A percentile compares a stretch with the other conserved stretches of the same genome.
Conservation (phyloP, 1,140 invertebrate species). For the Trissolcus basalis region DNA sequence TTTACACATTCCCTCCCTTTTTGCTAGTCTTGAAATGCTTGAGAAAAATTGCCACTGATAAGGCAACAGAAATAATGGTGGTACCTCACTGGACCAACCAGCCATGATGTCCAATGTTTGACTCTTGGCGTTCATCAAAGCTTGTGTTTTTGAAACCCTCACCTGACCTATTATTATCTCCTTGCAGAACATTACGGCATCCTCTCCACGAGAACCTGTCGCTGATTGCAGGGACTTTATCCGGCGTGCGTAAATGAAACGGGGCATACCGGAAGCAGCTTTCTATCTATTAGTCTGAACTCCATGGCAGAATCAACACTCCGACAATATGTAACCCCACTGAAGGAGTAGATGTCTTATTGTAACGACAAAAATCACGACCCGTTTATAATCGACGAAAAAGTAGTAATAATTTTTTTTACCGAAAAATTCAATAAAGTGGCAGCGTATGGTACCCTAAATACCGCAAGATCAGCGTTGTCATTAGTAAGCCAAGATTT, state of each 20-base stretch:
- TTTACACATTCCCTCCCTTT: slow-evolving; percentile 63
- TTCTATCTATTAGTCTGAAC: slow-evolving; percentile 13
- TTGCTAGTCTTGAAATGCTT: slow-evolving; percentile 50
- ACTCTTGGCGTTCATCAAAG: neutral
- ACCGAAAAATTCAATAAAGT: slow-evolving; percentile 9
- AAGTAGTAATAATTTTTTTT: slow-evolving; percentile 15
- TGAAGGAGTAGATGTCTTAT: slow-evolving; percentile 25
- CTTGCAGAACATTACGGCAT: slow-evolving; percentile 15
- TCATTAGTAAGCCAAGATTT: slow-evolving; percentile 4
- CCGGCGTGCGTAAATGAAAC: slow-evolving; percentile 23
- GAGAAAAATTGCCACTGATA: slow-evolving; percentile 45
- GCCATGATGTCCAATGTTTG: slow-evolving; percentile 60
- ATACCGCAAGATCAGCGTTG: slow-evolving; percentile 25
- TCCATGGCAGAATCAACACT: slow-evolving; percentile 29
- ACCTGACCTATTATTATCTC: too few relatives aligned
- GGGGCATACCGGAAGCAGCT: slow-evolving; percentile 7
- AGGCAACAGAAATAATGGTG: slow-evolving; percentile 50
- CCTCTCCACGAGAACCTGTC: slow-evolving; percentile 19
- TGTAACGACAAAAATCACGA: neutral
- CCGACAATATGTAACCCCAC: slow-evolving; percentile 19
- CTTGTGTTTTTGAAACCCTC: slow-evolving; percentile 18
- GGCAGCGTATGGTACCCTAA: slow-evolving; percentile 25
- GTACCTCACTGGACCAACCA: slow-evolving; percentile 66
- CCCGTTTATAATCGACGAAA: slow-evolving; percentile 2
- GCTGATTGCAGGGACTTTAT: slow-evolving; percentile 35